Evolutionary conservation across 2,797 vertebrate species (phyloP).

Genomic region (Tragopan temminckii): DNA sequence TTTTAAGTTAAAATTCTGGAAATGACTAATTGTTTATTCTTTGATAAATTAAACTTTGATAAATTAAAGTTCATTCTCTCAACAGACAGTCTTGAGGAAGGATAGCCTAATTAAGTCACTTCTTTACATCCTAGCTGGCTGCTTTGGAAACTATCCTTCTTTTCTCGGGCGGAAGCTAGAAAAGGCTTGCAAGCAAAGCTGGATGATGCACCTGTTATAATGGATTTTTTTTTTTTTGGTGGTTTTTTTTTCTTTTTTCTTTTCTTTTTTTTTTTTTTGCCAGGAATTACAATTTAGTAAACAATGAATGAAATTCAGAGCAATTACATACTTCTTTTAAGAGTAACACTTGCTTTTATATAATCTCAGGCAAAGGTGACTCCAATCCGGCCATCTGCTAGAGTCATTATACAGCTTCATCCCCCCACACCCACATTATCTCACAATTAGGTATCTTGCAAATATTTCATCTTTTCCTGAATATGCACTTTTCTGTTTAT

Average conservation of each 20-base stretch:
- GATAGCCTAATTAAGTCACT: neutral
- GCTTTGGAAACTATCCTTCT: neutral
- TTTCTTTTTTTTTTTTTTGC: neutral
- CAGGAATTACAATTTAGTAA: neutral
- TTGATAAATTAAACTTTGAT: slow-evolving; percentile 9
- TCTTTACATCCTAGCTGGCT: neutral
- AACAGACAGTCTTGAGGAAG: neutral
- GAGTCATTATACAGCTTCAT: neutral
- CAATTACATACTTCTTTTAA: neutral
- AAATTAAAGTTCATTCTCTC: neutral
- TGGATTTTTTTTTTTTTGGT: too few species aligned
- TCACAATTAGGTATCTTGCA: neutral
- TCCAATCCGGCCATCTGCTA: neutral
- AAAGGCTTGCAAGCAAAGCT: slow-evolving; percentile 6
- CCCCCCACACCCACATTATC: neutral
- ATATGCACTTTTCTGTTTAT: neutral
- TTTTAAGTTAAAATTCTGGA: slow-evolving; percentile 11
- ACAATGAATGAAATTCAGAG: neutral
- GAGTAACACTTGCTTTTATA: neutral
- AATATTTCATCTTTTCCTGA: neutral
- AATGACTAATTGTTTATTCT: neutral
- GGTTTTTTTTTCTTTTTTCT: neutral
- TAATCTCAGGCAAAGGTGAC: neutral
- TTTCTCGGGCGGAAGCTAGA: neutral
- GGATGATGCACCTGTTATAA: neutral